Conservation (phyloP, 2,888 invertebrate species). For the Sphaeridia pumilis region DNA sequence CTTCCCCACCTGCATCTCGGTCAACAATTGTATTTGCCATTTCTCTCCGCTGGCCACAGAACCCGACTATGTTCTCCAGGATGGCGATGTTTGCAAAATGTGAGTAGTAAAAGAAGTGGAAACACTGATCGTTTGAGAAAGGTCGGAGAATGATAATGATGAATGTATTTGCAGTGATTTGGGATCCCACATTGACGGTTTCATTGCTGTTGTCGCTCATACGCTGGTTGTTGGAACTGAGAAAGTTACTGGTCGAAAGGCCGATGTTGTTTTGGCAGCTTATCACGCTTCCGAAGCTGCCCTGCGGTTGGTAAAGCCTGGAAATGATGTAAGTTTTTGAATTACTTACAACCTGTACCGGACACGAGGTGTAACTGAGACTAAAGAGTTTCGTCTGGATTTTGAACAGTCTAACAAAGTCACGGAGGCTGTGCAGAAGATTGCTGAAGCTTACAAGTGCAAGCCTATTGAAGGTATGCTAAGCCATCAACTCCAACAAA, state of each 20-base stretch:
- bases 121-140: too few relatives aligned
- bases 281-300: conserved; percentile 93
- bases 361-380: too few relatives aligned
- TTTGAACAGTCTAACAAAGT: conserved; percentile 78
- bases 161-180: conserved; percentile 87
- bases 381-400: too few relatives aligned
- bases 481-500: conserved; percentile 89
- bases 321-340: conserved; percentile 59
- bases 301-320: conserved; percentile 78
- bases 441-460: conserved; percentile 84
- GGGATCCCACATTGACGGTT: conserved; percentile 97
- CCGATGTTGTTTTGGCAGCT: conserved; percentile 91
- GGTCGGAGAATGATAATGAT: too few relatives aligned
- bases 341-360: too few relatives aligned
- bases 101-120: too few relatives aligned
- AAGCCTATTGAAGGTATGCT: conserved; percentile 96
- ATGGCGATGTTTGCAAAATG: conserved; percentile 95
- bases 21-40: conserved; percentile 99
- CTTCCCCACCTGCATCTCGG: conserved; percentile 96
- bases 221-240: conserved; percentile 72
- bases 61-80: conserved; percentile 71
- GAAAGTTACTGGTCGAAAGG: conserved; percentile 74
- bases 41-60: conserved; percentile 94
- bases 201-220: conserved; percentile 95
- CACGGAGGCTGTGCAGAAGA: conserved; percentile 84